Percentiles rank a stretch among this genome's conserved stretches.
Conservation (phyloP, 1,140 invertebrate species). For the Drosophila novamexicana region DNA sequence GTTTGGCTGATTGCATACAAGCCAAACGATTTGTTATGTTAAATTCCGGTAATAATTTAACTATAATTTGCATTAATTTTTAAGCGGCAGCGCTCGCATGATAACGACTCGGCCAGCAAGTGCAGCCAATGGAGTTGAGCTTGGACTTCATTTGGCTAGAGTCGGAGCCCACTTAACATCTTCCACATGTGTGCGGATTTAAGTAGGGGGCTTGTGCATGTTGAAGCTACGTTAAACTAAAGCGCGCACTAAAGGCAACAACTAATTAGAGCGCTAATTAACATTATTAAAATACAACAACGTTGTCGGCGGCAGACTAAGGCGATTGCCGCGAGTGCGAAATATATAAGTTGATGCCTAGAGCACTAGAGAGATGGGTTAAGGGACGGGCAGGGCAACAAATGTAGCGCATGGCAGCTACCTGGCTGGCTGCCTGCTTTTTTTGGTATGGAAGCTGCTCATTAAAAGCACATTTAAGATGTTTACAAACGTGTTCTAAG, state of each 20-base stretch:
- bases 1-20: no score
- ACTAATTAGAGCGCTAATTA: slow-evolving; percentile 81
- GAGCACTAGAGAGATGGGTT: background rate
- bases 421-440: slow-evolving; percentile 24
- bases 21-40: slow-evolving; percentile 65
- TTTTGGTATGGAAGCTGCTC: slow-evolving; percentile 58
- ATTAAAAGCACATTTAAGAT: slow-evolving; percentile 83
- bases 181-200: slow-evolving; percentile 7
- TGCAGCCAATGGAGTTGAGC: slow-evolving; percentile 18
- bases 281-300: slow-evolving; percentile 78
- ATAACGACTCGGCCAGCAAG: slow-evolving; percentile 17
- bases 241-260: slow-evolving; percentile 62
- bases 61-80: slow-evolving; percentile 73
- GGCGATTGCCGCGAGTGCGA: slow-evolving; percentile 17
- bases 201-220: slow-evolving; percentile 44
- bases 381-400: background rate
- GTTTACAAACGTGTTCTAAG: slow-evolving; percentile 80
- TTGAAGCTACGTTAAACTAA: slow-evolving; percentile 63
- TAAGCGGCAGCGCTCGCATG: slow-evolving; percentile 51
- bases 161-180: slow-evolving; percentile 43
- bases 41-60: slow-evolving; percentile 67
- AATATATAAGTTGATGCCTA: slow-evolving; percentile 5
- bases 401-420: slow-evolving; percentile 45
- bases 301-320: slow-evolving; percentile 32
- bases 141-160: background rate